Evolutionary conservation across 1,140 invertebrate genomes (phyloP).

Genomic region (Akabosia matsudoensis): DNA sequence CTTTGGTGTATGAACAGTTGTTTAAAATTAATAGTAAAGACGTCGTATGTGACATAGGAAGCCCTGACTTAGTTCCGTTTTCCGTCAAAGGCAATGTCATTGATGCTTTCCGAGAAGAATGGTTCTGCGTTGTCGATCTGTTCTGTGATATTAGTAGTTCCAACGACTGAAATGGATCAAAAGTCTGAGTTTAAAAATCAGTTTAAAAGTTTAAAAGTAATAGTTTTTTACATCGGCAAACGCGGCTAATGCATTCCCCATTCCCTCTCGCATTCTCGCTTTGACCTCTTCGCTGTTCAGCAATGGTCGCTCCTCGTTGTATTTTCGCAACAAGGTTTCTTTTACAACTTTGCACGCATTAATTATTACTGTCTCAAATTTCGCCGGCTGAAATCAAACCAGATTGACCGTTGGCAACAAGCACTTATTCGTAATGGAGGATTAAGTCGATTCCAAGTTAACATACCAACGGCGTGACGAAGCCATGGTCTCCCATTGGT

Average conservation of each 20-base stretch:
- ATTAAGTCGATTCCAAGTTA: background rate
- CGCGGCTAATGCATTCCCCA: slow-evolving; percentile 36
- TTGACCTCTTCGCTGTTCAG: slow-evolving; percentile 54
- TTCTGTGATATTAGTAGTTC: slow-evolving; percentile 44
- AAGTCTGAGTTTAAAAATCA: background rate
- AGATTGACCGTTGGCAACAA: background rate
- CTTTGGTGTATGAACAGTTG: slow-evolving; percentile 80
- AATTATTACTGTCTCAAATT: slow-evolving; percentile 76
- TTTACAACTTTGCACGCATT: slow-evolving; percentile 81
- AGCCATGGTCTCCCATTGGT: slow-evolving; percentile 73
- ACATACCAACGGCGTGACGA: slow-evolving; percentile 75
- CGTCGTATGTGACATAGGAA: slow-evolving; percentile 64
- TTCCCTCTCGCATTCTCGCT: slow-evolving; percentile 27
- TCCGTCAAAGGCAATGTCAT: background rate
- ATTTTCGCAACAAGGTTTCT: slow-evolving; percentile 72
- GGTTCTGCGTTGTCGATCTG: slow-evolving; percentile 3
- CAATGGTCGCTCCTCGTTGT: slow-evolving; percentile 67
- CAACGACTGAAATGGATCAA: slow-evolving; percentile 32
- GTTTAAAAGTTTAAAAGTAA: too few relatives aligned
- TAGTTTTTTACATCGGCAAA: slow-evolving; percentile 43
- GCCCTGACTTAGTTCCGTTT: slow-evolving; percentile 8
- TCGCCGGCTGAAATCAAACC: slow-evolving; percentile 63
- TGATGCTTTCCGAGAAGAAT: background rate
- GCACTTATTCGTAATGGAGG: background rate
- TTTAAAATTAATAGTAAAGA: slow-evolving; percentile 79